phyloP scores from a whole-genome alignment of 2,797 vertebrate species.

The Garrulus glandarius region DNA sequence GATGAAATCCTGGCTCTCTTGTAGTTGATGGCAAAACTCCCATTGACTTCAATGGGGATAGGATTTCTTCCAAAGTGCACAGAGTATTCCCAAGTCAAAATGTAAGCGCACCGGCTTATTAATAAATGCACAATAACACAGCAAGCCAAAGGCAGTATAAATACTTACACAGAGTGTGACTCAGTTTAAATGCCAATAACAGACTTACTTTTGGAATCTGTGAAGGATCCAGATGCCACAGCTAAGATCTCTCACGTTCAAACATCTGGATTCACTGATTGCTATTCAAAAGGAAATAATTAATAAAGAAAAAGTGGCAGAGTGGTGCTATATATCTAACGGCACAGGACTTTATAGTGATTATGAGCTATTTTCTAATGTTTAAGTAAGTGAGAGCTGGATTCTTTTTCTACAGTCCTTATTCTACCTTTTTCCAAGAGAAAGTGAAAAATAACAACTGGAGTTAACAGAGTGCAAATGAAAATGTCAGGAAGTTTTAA shows the following conservation, averaged over 20 bases:
- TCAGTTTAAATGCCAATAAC: constrained; percentile 39
- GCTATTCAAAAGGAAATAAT: constrained; percentile 60
- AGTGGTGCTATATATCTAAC: constrained; percentile 38
- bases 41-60: constrained; percentile 54
- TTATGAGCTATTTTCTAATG: constrained; percentile 20
- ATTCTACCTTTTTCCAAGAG: background rate
- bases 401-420: background rate
- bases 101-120: constrained; percentile 16
- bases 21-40: constrained; percentile 43
- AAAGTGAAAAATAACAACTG: constrained; percentile 30
- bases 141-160: constrained; percentile 54
- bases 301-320: constrained; percentile 58
- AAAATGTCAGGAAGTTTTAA: background rate
- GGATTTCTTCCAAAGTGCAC: constrained; percentile 55
- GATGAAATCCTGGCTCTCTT: constrained; percentile 1
- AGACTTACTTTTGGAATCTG: constrained; percentile 49
- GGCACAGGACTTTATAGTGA: background rate
- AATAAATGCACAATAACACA: constrained; percentile 47
- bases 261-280: constrained; percentile 52
- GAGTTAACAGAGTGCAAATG: background rate
- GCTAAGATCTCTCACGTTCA: constrained; percentile 28
- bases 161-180: background rate
- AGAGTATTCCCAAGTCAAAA: constrained; percentile 38
- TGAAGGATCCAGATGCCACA: constrained; percentile 34
- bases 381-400: constrained; percentile 10